These are phyloP conservation scores for Dipodomys stephensi DNA, from an alignment of 2,113 vertebrate genomes.

Conservation along the genomic window DNA sequence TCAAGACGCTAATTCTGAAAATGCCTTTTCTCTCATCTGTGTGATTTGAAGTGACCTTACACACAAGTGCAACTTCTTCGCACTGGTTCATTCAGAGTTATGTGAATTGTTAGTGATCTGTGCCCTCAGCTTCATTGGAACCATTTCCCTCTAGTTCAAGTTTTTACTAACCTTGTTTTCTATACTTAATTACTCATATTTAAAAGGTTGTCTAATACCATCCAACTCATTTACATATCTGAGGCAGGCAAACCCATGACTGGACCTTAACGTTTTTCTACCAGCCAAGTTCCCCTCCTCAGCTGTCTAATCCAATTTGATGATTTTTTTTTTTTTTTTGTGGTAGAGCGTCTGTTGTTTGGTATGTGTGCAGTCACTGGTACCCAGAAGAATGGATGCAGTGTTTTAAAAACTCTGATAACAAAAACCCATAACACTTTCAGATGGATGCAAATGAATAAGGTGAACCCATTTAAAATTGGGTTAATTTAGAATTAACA, in stretches of 20 bases:
- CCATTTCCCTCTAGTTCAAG: constrained; percentile 26
- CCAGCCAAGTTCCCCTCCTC: constrained; percentile 24
- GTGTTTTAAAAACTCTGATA: constrained; percentile 60
- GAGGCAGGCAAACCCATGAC: constrained; percentile 48
- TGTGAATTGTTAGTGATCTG: not conserved
- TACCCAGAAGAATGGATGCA: constrained; percentile 1
- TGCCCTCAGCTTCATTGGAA: constrained; percentile 35
- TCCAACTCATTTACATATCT: constrained; percentile 74
- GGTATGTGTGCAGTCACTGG: constrained; percentile 33
- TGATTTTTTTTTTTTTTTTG: constrained; percentile 43
- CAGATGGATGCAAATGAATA: constrained; percentile 19
- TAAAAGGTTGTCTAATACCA: constrained; percentile 64
- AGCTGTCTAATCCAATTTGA: constrained; percentile 77
- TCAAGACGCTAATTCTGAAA: constrained; percentile 52
- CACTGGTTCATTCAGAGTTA: not conserved
- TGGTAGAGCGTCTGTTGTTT: constrained; percentile 17
- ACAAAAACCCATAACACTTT: constrained; percentile 24
- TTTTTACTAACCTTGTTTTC: constrained; percentile 67
- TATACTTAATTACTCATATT: constrained; percentile 78
- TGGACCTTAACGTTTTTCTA: constrained; percentile 47
- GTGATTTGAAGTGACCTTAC: constrained; percentile 41
- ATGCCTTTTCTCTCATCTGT: not conserved
- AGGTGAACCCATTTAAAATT: constrained; percentile 9
- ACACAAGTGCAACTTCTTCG: not conserved
- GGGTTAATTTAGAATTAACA: not conserved